These are phyloP conservation scores for Piscicola geometra DNA, from an alignment of 2,888 invertebrate species.

Conservation along the genomic window DNA sequence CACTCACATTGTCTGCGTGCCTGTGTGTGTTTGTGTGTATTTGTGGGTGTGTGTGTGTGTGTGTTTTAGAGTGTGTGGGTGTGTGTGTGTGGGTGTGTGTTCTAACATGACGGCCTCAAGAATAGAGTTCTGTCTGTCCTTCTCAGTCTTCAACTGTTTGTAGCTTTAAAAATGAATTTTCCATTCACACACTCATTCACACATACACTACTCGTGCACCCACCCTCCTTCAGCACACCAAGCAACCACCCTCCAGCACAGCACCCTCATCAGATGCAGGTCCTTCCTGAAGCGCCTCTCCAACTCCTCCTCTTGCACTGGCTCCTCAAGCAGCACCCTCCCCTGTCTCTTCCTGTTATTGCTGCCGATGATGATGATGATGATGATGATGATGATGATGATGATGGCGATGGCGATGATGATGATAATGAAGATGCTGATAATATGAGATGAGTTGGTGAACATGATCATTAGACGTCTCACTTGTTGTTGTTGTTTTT, in stretches of 20 bases:
- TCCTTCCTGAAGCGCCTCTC: neutral
- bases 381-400: too few relatives aligned
- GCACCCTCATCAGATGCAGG: neutral
- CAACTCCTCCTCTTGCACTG: neutral
- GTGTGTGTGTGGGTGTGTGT: slow-evolving; percentile 16
- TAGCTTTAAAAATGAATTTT: too few relatives aligned
- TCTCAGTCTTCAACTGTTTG: neutral
- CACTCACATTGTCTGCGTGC: neutral
- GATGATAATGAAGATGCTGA: too few relatives aligned
- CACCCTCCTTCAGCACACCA: too few relatives aligned
- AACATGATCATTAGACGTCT: too few relatives aligned
- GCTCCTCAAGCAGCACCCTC: neutral
- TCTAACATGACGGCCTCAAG: neutral
- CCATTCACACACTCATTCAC: too few relatives aligned
- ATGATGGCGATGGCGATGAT: too few relatives aligned
- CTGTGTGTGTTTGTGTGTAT: slow-evolving; percentile 12
- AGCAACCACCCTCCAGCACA: neutral
- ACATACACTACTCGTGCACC: too few relatives aligned
- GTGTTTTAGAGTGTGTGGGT: slow-evolving; percentile 2
- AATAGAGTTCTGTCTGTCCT: neutral
- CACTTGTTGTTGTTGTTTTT: neutral
- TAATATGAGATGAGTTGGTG: too few relatives aligned
- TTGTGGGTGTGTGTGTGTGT: slow-evolving; percentile 13
- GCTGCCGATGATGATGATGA: too few relatives aligned
- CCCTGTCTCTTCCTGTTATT: too few relatives aligned